Base-by-base conservation (phyloP, 2,888 invertebrate species). In the Rotaria sp. region DNA sequence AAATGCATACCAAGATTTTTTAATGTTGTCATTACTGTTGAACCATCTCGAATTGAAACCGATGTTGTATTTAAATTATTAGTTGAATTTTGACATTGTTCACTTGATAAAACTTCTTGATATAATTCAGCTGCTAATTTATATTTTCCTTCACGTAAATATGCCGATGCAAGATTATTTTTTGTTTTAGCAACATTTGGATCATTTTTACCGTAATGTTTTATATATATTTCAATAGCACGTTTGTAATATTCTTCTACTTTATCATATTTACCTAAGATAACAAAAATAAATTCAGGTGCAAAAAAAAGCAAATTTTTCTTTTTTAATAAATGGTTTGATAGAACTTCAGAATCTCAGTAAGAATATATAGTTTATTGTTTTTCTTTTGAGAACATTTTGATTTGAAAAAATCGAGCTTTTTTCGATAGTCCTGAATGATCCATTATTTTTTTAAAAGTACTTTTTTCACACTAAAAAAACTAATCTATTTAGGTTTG, bases 111-210 rank as follows among this genome's bases (percentile, higher is more conserved):
- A 26, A 86, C 86, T 85, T 86, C 92, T 92, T 99, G 99, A 93
- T 99, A 99, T 85, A 99, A 93, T 87, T 95, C 94, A 93, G 99
- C 99, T 0, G 99, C 99, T 92, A 98, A 96, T 91, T 96, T 95
- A 93, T 97, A 99, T 92, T 99, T 99, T 88, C 97, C 97, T 90
- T 93, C 93, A 92, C 99, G 99, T 90, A 99, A 93, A 92, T 96
- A 98, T 92, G 98, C 99, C 24, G 98, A 98, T 75, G 99, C 97
- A 91, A 99, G 93, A 92, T 99, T 99, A 92, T 99, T 99, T 93
- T 98, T 99, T 84, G 99, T 99, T 93, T 99, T 99, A 89, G 97
- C 97, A 15, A 99, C 98, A 92, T 98, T 98, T 80, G 97, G 96
- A 93, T 99, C 98, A 88, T 91, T 90, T 26, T 89, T 90, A 85